Evolutionary conservation across 2,113 vertebrate genomes (phyloP).

Genomic region (Kryptolebias marmoratus): DNA sequence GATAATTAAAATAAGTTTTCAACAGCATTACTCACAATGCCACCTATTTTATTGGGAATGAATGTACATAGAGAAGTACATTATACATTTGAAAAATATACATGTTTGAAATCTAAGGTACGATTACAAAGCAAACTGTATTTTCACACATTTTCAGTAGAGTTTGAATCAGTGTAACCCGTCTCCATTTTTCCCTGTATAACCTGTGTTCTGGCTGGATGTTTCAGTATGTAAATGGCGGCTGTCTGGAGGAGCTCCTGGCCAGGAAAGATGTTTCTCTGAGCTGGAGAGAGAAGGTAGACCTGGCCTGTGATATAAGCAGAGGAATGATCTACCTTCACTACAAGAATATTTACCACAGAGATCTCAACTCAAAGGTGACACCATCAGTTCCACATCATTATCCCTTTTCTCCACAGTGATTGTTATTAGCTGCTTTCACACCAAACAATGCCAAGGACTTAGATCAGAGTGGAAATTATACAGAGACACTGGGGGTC

Average conservation of each 20-base stretch:
- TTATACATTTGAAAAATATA: no score
- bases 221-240: slow-evolving; percentile 86
- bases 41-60: no score
- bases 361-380: slow-evolving; percentile 92
- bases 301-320: slow-evolving; percentile 86
- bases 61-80: no score
- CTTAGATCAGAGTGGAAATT: neutral
- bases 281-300: slow-evolving; percentile 87
- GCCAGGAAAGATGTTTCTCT: slow-evolving; percentile 82
- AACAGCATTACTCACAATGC: no score
- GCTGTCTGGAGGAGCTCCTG: slow-evolving; percentile 88
- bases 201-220: neutral
- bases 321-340: slow-evolving; percentile 91
- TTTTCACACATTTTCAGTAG: no score
- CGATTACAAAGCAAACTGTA: no score
- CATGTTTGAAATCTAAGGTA: no score
- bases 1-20: no score
- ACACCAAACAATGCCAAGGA: neutral
- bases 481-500: no score
- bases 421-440: neutral
- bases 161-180: no score
- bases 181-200: neutral
- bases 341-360: slow-evolving; percentile 91
- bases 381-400: neutral
- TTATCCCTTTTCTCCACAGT: neutral